Evolutionary conservation across 2,113 vertebrate species (phyloP).

Genomic region (Neodon shergylaensis): DNA sequence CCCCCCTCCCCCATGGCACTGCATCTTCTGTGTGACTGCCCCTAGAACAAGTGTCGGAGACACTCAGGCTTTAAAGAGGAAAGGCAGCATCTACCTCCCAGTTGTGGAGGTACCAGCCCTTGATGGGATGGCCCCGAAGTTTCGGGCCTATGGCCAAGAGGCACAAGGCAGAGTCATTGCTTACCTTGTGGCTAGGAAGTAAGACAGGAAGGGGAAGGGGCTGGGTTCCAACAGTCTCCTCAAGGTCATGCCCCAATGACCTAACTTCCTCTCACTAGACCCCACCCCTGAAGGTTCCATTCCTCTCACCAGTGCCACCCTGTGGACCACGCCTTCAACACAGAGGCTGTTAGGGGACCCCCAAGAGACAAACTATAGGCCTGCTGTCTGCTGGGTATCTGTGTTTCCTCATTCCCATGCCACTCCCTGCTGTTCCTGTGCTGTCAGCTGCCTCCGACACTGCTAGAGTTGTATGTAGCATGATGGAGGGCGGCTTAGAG

Average conservation of each 20-base stretch:
- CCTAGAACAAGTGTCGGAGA: background rate
- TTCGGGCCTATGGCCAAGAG: background rate
- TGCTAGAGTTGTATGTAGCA: too few relatives aligned
- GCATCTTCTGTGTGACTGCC: background rate
- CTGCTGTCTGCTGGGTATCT: background rate
- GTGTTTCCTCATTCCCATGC: background rate
- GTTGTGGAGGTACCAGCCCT: too few relatives aligned
- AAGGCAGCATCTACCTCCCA: background rate
- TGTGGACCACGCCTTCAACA: background rate
- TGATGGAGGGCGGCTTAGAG: too few relatives aligned
- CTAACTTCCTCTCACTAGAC: background rate
- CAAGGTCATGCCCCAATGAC: background rate
- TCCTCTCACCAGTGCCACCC: background rate
- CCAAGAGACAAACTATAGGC: background rate
- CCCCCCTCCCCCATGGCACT: background rate
- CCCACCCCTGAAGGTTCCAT: background rate
- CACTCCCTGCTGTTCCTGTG: background rate
- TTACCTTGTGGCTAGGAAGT: background rate
- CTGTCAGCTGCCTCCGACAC: background rate
- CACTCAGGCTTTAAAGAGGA: background rate
- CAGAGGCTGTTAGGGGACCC: background rate
- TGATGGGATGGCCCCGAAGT: background rate
- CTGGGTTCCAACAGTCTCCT: background rate
- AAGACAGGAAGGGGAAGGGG: constrained; percentile 2
- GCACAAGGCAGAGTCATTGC: background rate